Base-by-base conservation (phyloP, 92 coral and sea anemone genomes). In the Montipora capitata region DNA sequence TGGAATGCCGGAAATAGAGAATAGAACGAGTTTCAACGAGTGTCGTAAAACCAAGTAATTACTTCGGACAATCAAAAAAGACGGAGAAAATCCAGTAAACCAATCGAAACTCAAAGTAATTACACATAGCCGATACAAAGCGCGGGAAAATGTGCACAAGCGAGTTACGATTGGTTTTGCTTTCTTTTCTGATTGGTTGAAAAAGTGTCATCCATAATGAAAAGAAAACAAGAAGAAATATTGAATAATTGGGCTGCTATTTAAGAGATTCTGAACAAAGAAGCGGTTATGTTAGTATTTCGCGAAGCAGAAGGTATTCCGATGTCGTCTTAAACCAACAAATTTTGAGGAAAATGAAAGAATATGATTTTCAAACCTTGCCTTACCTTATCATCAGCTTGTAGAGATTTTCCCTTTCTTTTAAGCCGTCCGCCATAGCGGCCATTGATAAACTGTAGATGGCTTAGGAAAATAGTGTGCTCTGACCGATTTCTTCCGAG, bases 331-430 rank as follows among this genome's bases (percentile, higher is more conserved):
- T 3, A 17, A 35, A 63, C 10, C 51, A 45, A 54, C 3, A 54
- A 54, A 54, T 6, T 63, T 20, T 61, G 7, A 2, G 13, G 27
- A 3, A 1, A 66, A 38, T 13, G 11, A 44, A 15, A 16, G 3
- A 49, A 8, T 2, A 73, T 41, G 2, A 1, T 14, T 17, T 16
- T 10, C 3, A 0, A 16, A 52, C 17, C 7, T 38, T 63, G 51
- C 12, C 80, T 65, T 88, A 97, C 99, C 99, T 97, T 74, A 97
- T 97, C 76, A 97, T 97, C 48, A 97, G 94, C 87, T 94, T 95
- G 76, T 97, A 97, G 8, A 97, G 91, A 78, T 92, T 97, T 88
- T 97, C 99, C 58, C 99, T 87, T 74, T 95, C 95, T 81, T 95
- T 92, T 45, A 97, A 85, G 41, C 93, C 90, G 81, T 94, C 95